Base-by-base conservation (phyloP, 2,888 invertebrate species). In the Lamellibrachia satsuma region DNA sequence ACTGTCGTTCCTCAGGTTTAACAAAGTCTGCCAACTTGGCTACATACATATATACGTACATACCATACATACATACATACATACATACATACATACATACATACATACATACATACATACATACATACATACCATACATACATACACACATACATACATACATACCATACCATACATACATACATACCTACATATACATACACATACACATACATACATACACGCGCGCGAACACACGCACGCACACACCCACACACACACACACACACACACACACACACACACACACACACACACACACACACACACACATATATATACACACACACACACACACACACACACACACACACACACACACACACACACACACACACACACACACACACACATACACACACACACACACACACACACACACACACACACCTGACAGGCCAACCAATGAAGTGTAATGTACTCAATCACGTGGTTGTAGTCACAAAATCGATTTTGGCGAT, bases 141-240 rank as follows among this genome's bases (percentile, higher is more conserved):
- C 27, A 91, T 91, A 91, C 27, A 91, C 1, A 91, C 27, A 91
- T 91, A 91, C 27, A 91, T 91, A 91, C 27, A 91, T 91, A 91
- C 27, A 91, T 91, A 91, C 27, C 9, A 15, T 15, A 15, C 9
- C 27, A 9, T 91, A 91, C 39, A 9, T 91, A 92, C 57, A 75
- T 60, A 92, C 57, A 8, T 60, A 92, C 22, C 0, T 8, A 75
- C 57, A 92, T 60, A 75, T 92, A 55, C n/a, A 8, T 60, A 60
- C 57, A 8, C 7, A 92, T 0, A 57, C 0, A 92, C n/a, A 75
- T 92, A 92, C 57, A 75, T 60, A 92, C 57, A 9, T 60, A 92
- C 57, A 2, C 6, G 51, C 7, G 7, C 9, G 57, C 57, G 6
- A 1, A 57, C 57, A 57, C 6, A 57, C 57, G 8, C 8, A 8